These are phyloP conservation scores for Paralvinella palmiformis DNA, from an alignment of 1,140 invertebrate genomes.

Conservation along the genomic window DNA sequence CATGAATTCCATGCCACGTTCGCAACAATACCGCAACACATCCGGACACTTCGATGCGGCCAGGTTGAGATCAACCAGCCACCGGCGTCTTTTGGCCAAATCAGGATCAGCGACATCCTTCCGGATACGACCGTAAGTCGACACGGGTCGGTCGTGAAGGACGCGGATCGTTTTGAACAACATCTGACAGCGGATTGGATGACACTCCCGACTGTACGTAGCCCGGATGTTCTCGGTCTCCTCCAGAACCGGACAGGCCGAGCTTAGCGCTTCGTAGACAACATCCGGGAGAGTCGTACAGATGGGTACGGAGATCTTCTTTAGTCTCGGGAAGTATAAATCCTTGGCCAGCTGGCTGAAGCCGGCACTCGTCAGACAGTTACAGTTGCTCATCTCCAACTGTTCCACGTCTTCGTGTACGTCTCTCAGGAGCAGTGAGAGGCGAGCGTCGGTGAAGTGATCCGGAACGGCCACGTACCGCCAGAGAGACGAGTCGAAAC, in stretches of 20 bases:
- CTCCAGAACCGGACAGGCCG: not conserved
- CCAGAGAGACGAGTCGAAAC: not conserved
- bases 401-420: not conserved
- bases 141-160: not conserved
- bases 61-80: not conserved
- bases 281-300: not conserved
- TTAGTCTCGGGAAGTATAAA: not conserved
- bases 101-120: not conserved
- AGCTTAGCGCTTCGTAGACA: not conserved
- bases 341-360: not conserved
- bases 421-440: not conserved
- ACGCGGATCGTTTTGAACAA: not conserved
- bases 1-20: not conserved
- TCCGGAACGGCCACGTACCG: not conserved
- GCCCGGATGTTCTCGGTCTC: not conserved
- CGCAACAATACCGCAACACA: not conserved
- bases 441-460: not conserved
- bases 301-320: not conserved
- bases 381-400: not conserved
- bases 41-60: not conserved
- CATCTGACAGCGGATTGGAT: not conserved
- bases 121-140: not conserved
- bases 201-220: not conserved
- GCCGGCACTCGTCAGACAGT: not conserved
- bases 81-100: not conserved